Evolutionary conservation across 2,113 vertebrate genomes (phyloP), one percentile per base, ranked within the genome.

Genomic region (Mellivora capensis): DNA sequence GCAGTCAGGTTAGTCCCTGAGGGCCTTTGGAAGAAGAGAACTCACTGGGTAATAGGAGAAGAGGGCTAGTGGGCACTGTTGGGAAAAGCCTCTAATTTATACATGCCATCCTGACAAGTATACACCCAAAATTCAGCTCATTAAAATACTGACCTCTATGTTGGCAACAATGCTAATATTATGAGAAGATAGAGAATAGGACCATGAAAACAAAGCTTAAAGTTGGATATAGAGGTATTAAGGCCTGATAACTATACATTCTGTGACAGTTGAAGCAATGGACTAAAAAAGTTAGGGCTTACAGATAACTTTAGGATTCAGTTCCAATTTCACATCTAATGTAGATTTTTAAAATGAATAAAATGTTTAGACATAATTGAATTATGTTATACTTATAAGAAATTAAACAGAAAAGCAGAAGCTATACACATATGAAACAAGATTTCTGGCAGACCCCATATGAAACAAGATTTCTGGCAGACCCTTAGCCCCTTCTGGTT

Each of bases 321-420:
- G 49, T 14, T 95, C 71, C 42, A 76, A 21, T 80, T 94, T 87
- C n/a, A 23, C 57, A 64, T 42, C 12, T 74, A 27, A 10, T 62
- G 31, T 59, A 87, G 23, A 79, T 88, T 95, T 84, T 71, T 62
- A 69, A 90, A 94, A 93, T 47, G 34, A 92, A 67, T 62, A 88
- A 69, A 93, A 14, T 77, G 18, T 31, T 93, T 37, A 94, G 54
- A 89, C 84, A 82, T 76, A 29, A 86, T 61, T 71, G 34, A 72
- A 49, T 39, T 44, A 20, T 96, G 25, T 54, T 39, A 80, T 25
- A 83, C 6, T 87, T 67, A 59, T 25, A 10, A 57, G 39, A 94
- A 93, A 84, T 44, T 42, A 44, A 74, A 77, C 52, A 67, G 20
- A 84, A 94, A 84, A 85, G 18, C 62, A 91, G 69, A 44, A 69